These are phyloP conservation scores for Cheilosia vernalis DNA, from an alignment of 2,888 invertebrate species.

Conservation along the genomic window DNA sequence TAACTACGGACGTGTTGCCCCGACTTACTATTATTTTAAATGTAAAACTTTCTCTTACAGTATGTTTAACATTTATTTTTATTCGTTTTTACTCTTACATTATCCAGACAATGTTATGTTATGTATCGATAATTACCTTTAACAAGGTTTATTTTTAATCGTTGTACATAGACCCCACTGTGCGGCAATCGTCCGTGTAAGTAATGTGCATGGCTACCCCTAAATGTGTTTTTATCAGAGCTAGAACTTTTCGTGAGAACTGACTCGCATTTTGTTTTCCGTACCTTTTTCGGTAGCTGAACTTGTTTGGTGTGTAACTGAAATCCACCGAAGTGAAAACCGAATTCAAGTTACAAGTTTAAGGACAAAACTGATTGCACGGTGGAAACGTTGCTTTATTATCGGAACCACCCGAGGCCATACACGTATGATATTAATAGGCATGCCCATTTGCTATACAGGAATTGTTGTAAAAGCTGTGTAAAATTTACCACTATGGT, in stretches of 20 bases:
- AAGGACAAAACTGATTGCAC: constrained; percentile 61
- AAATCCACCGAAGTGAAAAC: constrained; percentile 52
- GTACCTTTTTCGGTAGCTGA: constrained; percentile 35
- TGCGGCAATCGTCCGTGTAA: constrained; percentile 5
- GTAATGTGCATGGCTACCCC: neutral
- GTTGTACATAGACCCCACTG: constrained; percentile 15
- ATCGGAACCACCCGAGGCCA: constrained; percentile 5
- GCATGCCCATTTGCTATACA: neutral
- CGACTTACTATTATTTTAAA: too few species aligned
- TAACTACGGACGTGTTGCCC: too few species aligned
- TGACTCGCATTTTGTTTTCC: neutral
- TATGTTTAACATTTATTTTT: too few species aligned
- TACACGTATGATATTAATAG: constrained; percentile 23
- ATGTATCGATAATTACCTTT: too few species aligned
- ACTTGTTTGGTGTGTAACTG: constrained; percentile 41
- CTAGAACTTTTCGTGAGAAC: constrained; percentile 27
- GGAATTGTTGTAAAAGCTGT: constrained; percentile 8
- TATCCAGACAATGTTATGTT: too few species aligned
- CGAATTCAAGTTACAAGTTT: constrained; percentile 71
- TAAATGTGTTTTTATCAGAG: neutral
- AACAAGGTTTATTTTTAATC: too few species aligned
- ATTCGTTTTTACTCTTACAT: too few species aligned
- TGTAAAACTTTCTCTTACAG: too few species aligned
- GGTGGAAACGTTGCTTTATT: neutral
- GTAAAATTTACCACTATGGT: neutral